A percentile compares a stretch with the other conserved stretches of the same genome.
phyloP scores from a whole-genome alignment of 2,113 vertebrate species.

The Lontra canadensis region DNA sequence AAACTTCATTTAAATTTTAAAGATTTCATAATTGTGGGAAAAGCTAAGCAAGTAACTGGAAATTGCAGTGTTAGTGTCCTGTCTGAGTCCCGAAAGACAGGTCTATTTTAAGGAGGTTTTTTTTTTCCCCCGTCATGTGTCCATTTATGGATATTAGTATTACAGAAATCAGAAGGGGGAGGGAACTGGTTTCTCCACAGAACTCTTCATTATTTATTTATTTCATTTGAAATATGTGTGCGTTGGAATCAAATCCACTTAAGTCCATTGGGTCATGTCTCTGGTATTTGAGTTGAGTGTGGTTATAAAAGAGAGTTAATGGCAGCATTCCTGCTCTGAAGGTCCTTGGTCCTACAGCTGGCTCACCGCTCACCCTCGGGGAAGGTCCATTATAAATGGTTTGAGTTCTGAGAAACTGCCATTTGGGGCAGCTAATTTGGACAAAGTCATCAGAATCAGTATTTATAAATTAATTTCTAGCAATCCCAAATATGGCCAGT shows the following conservation, averaged over 20 bases:
- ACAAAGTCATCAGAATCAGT: neutral
- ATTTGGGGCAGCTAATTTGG: neutral
- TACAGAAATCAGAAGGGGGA: neutral
- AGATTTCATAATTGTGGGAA: neutral
- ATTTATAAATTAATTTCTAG: neutral
- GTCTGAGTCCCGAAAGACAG: neutral
- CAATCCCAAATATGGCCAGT: neutral
- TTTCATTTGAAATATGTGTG: conserved; percentile 21
- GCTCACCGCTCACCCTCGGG: neutral
- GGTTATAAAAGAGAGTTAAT: neutral
- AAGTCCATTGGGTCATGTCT: neutral
- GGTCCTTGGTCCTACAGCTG: neutral
- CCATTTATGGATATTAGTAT: neutral
- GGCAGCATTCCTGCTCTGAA: neutral
- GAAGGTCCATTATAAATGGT: neutral
- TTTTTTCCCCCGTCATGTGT: neutral
- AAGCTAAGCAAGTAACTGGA: neutral
- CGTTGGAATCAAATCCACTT: neutral
- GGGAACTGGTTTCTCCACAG: neutral
- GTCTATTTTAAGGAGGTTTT: conserved; percentile 23
- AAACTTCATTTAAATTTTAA: neutral
- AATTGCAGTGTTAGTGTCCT: neutral
- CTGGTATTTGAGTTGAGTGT: neutral
- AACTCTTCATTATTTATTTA: neutral
- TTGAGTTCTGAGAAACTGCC: neutral